Evolutionary conservation across 2,113 vertebrate genomes (phyloP).

Genomic region (Drymodes brunneopygia): DNA sequence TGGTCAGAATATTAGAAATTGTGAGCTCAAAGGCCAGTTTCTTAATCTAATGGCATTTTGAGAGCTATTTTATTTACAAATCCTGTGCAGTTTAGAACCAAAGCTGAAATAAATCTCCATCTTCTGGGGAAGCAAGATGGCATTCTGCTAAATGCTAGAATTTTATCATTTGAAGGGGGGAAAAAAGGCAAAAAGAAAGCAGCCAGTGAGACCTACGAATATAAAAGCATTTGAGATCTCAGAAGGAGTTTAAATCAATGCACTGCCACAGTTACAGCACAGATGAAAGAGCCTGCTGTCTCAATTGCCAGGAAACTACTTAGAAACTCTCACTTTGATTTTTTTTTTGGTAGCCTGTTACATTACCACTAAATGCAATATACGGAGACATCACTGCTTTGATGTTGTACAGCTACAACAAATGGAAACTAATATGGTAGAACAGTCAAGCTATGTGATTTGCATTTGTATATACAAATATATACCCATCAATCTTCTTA

Average conservation of each 20-base stretch:
- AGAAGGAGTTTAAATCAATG: constrained; percentile 87
- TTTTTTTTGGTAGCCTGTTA: constrained; percentile 71
- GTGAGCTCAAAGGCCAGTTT: constrained; percentile 51
- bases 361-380: constrained; percentile 82
- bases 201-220: constrained; percentile 71
- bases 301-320: constrained; percentile 84
- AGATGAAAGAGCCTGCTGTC: constrained; percentile 82
- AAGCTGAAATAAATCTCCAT: constrained; percentile 68
- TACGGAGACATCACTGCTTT: constrained; percentile 76
- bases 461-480: constrained; percentile 65
- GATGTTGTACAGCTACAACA: constrained; percentile 74
- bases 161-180: constrained; percentile 71
- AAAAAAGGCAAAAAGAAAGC: constrained; percentile 49
- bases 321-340: constrained; percentile 85
- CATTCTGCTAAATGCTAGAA: constrained; percentile 76
- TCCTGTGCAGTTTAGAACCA: constrained; percentile 63
- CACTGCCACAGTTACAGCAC: constrained; percentile 77
- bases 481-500: constrained; percentile 34
- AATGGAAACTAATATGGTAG: constrained; percentile 75
- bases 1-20: constrained; percentile 43
- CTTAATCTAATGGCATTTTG: constrained; percentile 48
- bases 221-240: constrained; percentile 84
- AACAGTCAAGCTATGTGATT: constrained; percentile 61
- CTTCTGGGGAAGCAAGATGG: constrained; percentile 65
- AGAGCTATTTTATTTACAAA: constrained; percentile 56